These are phyloP conservation scores for Saturnia japonica DNA, from an alignment of 2,888 invertebrate species.

Conservation along the genomic window DNA sequence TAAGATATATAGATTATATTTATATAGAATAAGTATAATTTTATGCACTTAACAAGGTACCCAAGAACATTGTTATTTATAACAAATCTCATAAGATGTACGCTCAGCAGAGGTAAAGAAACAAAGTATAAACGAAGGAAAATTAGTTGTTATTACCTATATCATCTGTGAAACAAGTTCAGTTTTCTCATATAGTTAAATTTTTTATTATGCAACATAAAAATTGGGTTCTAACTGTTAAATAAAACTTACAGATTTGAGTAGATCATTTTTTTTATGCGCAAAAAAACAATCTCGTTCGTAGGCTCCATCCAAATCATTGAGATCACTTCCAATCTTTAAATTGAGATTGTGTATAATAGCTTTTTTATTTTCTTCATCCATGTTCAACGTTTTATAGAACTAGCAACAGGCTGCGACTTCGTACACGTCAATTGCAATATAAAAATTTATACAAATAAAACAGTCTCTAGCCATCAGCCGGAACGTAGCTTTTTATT, in stretches of 20 bases:
- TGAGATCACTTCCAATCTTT: constrained; percentile 66
- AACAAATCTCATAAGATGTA: background rate
- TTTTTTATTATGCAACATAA: background rate
- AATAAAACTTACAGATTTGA: constrained; percentile 55
- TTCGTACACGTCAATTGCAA: no score
- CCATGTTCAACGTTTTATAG: constrained; percentile 23
- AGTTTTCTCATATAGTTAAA: background rate
- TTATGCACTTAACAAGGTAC: no score
- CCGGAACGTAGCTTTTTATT: no score
- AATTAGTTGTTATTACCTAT: background rate
- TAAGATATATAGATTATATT: no score
- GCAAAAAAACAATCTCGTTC: constrained; percentile 57
- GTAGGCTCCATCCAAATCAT: constrained; percentile 52
- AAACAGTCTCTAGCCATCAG: no score
- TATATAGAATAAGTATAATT: no score
- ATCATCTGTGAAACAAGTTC: background rate
- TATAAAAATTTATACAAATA: no score
- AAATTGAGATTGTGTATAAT: constrained; percentile 73
- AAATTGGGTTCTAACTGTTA: background rate
- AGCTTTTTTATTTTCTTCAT: constrained; percentile 65
- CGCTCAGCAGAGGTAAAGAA: background rate
- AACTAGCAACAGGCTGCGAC: background rate
- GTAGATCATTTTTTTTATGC: constrained; percentile 49
- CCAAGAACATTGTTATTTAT: background rate
- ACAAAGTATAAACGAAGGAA: background rate